Base-by-base conservation (phyloP, 2,797 vertebrate genomes). In the Smutsia temminckii region DNA sequence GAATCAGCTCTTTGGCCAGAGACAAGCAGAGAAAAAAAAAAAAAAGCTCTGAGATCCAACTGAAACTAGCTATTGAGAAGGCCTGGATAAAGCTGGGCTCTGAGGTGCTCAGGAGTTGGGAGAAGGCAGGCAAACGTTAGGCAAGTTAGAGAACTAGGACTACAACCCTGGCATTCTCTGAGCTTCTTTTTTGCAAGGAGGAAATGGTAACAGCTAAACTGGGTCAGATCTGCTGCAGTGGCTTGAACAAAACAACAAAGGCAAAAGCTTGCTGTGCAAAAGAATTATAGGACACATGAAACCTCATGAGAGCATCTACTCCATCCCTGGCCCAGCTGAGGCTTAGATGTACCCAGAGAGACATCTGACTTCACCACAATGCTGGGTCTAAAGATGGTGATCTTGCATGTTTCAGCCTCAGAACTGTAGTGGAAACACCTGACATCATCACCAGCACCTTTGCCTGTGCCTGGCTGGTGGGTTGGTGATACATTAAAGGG, bases 281-380 rank as follows among this genome's bases (percentile, higher is more conserved):
- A 95, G 85, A 95, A 94, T 97, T 96, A 93, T 46, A 96, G 84
- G 85, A 87, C 78, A 95, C 66, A 72, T 6, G 59, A 92, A 94
- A 93, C 81, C 61, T 89, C 59, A 46, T 55, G 72, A 89, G 57
- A 87, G 57, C 64, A 51, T 75, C 63, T 85, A 51, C 37, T 63
- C 53, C 37, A 55, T 63, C 46, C 64, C 53, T 94, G 55, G 40
- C 85, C 79, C 94, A 80, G 21, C 42, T 18, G 27, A 94, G 42
- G 42, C 81, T 93, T 75, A 89, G 46, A 77, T 96, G 42, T 79
- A 42, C 34, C 51, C 46, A 64, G 49, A 92, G 34, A 90, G 40
- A 81, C 12, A 2, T 72, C 77, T 83, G 51, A n/a, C 64, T 95
- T 95, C 23, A 71, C 59, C 68, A 83, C 42, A 88, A 64, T 88